These are phyloP conservation scores for Paramormyrops kingsleyae DNA, from an alignment of 2,113 vertebrate genomes.

Conservation along the genomic window DNA sequence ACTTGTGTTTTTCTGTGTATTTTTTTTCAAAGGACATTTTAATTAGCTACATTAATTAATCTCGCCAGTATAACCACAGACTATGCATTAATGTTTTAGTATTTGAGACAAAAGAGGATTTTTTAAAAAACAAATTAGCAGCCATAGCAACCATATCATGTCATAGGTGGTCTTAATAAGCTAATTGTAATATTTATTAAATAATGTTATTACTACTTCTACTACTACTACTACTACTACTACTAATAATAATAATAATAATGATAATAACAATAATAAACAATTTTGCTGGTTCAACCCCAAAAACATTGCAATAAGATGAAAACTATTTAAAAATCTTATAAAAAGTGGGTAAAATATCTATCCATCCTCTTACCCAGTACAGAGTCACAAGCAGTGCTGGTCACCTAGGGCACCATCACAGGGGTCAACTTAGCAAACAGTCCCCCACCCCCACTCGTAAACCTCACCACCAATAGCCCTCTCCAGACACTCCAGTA, in stretches of 20 bases:
- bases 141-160: not conserved
- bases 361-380: not conserved
- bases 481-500: not conserved
- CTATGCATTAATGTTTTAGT: not conserved
- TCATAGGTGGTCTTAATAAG: not conserved
- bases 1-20: not conserved
- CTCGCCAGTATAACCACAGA: not conserved
- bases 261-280: not conserved
- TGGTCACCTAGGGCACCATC: not conserved
- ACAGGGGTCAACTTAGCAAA: not conserved
- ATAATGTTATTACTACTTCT: not conserved
- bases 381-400: not conserved
- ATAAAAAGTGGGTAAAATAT: not conserved
- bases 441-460: not conserved
- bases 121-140: not conserved
- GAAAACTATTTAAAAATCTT: not conserved
- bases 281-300: not conserved
- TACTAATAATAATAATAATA: not conserved
- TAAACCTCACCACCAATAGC: not conserved
- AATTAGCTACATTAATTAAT: not conserved
- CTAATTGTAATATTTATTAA: not conserved
- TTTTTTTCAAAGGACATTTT: not conserved
- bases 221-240: not conserved
- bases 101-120: not conserved
- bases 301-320: not conserved